phyloP scores from a whole-genome alignment of 2,888 invertebrate genomes.

The Bombyx huttoni region DNA sequence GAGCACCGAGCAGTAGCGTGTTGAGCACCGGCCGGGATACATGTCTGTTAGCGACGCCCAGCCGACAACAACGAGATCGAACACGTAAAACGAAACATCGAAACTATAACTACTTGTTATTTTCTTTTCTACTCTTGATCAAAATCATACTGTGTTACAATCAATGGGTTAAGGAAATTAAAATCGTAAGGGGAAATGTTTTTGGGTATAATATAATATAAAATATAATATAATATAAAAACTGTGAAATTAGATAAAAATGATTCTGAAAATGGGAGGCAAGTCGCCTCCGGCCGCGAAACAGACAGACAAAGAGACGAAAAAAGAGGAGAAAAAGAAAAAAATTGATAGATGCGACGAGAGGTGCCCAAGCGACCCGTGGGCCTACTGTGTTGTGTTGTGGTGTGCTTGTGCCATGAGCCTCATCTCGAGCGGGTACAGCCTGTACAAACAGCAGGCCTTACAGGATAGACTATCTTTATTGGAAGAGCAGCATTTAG shows the following conservation, averaged over 20 bases:
- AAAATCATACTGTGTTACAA: no score
- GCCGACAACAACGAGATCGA: constrained; percentile 37
- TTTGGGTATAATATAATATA: neutral
- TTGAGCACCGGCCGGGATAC: constrained; percentile 36
- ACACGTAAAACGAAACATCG: constrained; percentile 22
- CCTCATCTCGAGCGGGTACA: constrained; percentile 74
- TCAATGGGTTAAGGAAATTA: neutral
- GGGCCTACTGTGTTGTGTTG: constrained; percentile 67
- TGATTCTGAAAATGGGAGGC: constrained; percentile 59
- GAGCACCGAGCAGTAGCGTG: constrained; percentile 56
- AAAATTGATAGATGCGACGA: constrained; percentile 50
- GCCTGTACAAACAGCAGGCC: constrained; percentile 70
- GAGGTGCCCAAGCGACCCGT: constrained; percentile 49
- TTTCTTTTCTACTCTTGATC: no score
- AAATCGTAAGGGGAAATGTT: neutral
- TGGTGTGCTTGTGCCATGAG: constrained; percentile 78
- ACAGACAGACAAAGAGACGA: constrained; percentile 25
- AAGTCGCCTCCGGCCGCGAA: constrained; percentile 38
- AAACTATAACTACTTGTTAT: neutral
- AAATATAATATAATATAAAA: neutral
- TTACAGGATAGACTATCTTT: constrained; percentile 64
- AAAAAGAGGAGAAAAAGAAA: constrained; percentile 36
- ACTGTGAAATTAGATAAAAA: constrained; percentile 16
- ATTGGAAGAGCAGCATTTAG: constrained; percentile 71
- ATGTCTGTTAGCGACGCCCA: constrained; percentile 23